phyloP scores from a whole-genome alignment of 1,140 invertebrate species.

The Lepidurus couesii region DNA sequence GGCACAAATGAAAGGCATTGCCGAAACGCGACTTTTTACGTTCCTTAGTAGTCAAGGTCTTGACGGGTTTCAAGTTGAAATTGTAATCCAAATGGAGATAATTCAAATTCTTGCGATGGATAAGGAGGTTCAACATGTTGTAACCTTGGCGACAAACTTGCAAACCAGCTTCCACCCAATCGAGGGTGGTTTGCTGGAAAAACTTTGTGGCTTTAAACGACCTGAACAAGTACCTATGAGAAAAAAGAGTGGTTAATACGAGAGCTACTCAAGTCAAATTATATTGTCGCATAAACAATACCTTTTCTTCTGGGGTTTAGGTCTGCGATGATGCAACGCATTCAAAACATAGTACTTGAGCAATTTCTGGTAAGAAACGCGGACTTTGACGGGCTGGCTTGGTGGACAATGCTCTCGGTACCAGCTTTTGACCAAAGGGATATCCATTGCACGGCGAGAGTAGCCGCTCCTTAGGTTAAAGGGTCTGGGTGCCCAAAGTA shows the following conservation, averaged over 20 bases:
- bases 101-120: conserved; percentile 98
- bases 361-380: conserved; percentile 98
- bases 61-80: conserved; percentile 99
- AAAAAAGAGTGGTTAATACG: conserved; percentile 32
- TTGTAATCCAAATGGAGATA: conserved; percentile 99
- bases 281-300: conserved; percentile 41
- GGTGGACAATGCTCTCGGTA: conserved; percentile 96
- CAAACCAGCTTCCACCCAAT: conserved; percentile 98
- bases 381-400: conserved; percentile 96
- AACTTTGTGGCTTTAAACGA: conserved; percentile 99
- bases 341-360: conserved; percentile 98
- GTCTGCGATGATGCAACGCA: conserved; percentile 91
- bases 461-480: conserved; percentile 90
- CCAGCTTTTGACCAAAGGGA: conserved; percentile 96
- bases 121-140: conserved; percentile 98
- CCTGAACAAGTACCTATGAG: conserved; percentile 76
- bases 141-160: conserved; percentile 97
- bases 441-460: conserved; percentile 81
- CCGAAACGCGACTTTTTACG: conserved; percentile 99
- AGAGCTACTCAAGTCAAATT: neutral
- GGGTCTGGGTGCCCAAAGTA: conserved; percentile 97
- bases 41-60: conserved; percentile 98
- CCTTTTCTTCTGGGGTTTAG: conserved; percentile 98
- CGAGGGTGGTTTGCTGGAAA: conserved; percentile 97
- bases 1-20: conserved; percentile 98